A percentile compares a stretch with the other conserved stretches of the same genome.
phyloP scores from a whole-genome alignment of 2,113 vertebrate genomes.

The Oryzias melastigma region DNA sequence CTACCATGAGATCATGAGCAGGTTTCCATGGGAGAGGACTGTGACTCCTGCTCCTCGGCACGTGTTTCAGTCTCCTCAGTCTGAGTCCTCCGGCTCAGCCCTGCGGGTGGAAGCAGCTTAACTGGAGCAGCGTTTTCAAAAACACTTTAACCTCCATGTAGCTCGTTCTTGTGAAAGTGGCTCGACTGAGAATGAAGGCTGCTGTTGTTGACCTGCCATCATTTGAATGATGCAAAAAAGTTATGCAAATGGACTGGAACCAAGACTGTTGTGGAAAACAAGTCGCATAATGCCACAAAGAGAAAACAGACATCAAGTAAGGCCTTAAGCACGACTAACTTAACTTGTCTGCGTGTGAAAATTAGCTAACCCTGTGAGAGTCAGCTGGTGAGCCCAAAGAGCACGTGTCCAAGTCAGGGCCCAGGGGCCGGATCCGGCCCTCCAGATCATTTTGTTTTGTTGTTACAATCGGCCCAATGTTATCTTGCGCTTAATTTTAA shows the following conservation, averaged over 20 bases:
- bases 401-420: too few species aligned
- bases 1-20: constrained; percentile 56
- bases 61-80: constrained; percentile 6
- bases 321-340: too few species aligned
- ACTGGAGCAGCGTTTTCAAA: constrained; percentile 16
- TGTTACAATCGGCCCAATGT: too few species aligned
- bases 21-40: constrained; percentile 35
- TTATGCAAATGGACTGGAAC: background rate
- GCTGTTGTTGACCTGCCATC: background rate
- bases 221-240: constrained; percentile 49
- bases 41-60: constrained; percentile 14
- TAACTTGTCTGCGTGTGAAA: too few species aligned
- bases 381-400: too few species aligned
- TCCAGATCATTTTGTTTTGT: too few species aligned
- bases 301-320: too few species aligned
- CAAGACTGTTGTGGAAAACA: background rate
- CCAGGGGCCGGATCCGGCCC: too few species aligned
- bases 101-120: constrained; percentile 7
- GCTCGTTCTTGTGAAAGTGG: constrained; percentile 1
- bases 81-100: constrained; percentile 31
- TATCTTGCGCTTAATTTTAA: too few species aligned
- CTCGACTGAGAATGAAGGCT: background rate
- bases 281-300: too few species aligned
- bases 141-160: constrained; percentile 6
- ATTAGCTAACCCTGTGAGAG: too few species aligned